Conservation (phyloP, 2,888 invertebrate genomes). For the Muschampia plurimacula region DNA sequence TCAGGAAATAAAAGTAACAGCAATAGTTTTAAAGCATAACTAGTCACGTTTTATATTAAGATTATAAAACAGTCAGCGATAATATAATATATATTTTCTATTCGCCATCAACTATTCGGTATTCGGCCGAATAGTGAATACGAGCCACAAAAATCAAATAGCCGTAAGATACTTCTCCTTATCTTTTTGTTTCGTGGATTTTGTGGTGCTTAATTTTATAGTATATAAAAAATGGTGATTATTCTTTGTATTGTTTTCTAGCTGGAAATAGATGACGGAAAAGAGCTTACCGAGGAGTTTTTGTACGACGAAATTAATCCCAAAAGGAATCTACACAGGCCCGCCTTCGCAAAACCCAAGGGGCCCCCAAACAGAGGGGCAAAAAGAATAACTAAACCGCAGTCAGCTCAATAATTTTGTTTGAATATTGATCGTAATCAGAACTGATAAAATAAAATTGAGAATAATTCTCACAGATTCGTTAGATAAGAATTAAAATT, state of each 20-base stretch:
- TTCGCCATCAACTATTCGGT: too few relatives aligned
- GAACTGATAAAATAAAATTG: not conserved
- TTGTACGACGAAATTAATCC: conserved; percentile 98
- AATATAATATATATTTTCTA: too few relatives aligned
- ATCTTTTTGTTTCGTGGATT: too few relatives aligned
- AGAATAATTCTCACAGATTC: not conserved
- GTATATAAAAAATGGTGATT: not conserved
- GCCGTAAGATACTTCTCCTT: too few relatives aligned
- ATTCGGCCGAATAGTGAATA: too few relatives aligned
- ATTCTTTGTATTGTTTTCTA: conserved; percentile 78
- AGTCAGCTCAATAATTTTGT: conserved; percentile 68
- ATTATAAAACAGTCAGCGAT: too few relatives aligned
- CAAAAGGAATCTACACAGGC: conserved; percentile 93
- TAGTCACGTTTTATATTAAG: too few relatives aligned
- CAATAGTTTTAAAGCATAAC: too few relatives aligned
- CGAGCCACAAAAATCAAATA: too few relatives aligned
- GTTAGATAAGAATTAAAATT: not conserved
- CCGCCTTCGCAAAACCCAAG: conserved; percentile 98
- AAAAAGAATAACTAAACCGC: conserved; percentile 92
- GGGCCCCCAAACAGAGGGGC: conserved; percentile 97
- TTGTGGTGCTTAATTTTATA: too few relatives aligned
- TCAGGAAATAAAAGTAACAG: too few relatives aligned
- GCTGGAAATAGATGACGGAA: conserved; percentile 96
- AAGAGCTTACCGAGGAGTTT: conserved; percentile 95
- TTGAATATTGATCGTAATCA: not conserved